Evolutionary conservation across 2,888 invertebrate species (phyloP).

Genomic region (Phortica okadai): DNA sequence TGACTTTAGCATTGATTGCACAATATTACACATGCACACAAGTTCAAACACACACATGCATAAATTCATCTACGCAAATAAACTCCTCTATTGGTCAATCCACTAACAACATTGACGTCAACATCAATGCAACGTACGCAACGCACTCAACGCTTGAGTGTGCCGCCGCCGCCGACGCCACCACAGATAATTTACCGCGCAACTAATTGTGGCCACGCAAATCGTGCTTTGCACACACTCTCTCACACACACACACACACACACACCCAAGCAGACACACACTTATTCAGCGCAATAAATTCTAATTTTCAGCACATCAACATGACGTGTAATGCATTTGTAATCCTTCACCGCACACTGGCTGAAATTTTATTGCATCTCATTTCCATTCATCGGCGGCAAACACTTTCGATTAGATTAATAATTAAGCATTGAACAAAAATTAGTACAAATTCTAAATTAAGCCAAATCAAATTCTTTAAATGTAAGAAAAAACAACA

Average conservation of each 20-base stretch:
- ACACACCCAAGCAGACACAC: too few relatives aligned
- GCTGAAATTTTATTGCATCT: not conserved
- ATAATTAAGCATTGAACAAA: not conserved
- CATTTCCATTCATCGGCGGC: too few relatives aligned
- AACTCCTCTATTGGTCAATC: not conserved
- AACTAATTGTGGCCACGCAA: constrained; percentile 62
- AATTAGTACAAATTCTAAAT: too few relatives aligned
- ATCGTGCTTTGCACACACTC: constrained; percentile 48
- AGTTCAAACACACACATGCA: constrained; percentile 26
- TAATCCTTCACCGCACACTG: not conserved
- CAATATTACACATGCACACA: constrained; percentile 52
- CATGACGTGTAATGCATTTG: not conserved
- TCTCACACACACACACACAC: not conserved
- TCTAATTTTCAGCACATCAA: constrained; percentile 32
- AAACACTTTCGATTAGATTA: not conserved
- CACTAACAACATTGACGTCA: not conserved
- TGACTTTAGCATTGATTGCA: constrained; percentile 69
- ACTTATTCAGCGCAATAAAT: constrained; percentile 28
- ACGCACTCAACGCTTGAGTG: not conserved
- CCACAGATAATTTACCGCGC: constrained; percentile 27
- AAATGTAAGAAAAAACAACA: too few relatives aligned
- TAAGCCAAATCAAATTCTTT: too few relatives aligned
- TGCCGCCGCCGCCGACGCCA: not conserved
- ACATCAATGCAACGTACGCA: not conserved
- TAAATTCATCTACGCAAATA: constrained; percentile 24